These are phyloP conservation scores for Papilio demoleus DNA, from an alignment of 2,888 invertebrate species.

Conservation along the genomic window DNA sequence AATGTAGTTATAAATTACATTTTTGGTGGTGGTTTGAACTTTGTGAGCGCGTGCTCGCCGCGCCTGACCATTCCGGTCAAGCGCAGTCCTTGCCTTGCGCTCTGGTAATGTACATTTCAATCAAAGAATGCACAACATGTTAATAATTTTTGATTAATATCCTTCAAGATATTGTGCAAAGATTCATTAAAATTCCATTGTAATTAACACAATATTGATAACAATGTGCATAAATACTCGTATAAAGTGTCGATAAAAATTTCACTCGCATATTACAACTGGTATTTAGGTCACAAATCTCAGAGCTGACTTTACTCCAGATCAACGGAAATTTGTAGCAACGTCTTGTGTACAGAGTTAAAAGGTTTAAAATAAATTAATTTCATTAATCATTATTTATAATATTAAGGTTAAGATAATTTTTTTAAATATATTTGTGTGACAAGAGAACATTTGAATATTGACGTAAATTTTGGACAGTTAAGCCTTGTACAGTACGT, in stretches of 20 bases:
- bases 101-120: conserved; percentile 18
- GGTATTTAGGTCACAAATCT: neutral
- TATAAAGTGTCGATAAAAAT: neutral
- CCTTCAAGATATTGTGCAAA: conserved; percentile 7
- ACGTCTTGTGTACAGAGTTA: neutral
- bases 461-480: too few species aligned
- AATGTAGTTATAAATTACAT: conserved; percentile 80
- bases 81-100: neutral
- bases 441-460: too few species aligned
- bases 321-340: neutral
- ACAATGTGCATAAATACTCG: neutral
- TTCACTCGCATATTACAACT: conserved; percentile 4
- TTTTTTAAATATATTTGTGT: too few species aligned
- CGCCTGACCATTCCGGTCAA: conserved; percentile 50
- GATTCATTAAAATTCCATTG: conserved; percentile 17
- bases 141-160: conserved; percentile 18
- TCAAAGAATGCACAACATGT: conserved; percentile 17
- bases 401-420: too few species aligned
- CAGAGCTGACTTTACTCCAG: neutral
- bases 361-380: too few species aligned
- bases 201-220: conserved; percentile 10
- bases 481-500: too few species aligned
- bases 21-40: conserved; percentile 61
- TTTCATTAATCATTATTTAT: too few species aligned
- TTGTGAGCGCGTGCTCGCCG: conserved; percentile 46